Evolutionary conservation across 2,888 invertebrate genomes (phyloP).

Genomic region (Zaprionus bogoriensis): DNA sequence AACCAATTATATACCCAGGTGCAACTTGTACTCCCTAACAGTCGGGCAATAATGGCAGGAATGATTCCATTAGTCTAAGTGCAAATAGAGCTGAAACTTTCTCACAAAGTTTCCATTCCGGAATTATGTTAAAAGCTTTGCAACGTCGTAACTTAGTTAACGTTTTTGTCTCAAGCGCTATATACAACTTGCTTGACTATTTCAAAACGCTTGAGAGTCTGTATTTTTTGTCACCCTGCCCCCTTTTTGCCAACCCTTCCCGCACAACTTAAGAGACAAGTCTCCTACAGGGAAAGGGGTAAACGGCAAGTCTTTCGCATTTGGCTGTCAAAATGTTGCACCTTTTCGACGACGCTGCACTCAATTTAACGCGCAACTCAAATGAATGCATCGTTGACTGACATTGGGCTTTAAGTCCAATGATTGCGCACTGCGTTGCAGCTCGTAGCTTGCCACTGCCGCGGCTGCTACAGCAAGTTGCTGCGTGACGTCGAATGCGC

Average conservation of each 20-base stretch:
- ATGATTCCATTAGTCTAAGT: constrained; percentile 26
- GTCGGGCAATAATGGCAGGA: neutral
- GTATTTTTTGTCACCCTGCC: neutral
- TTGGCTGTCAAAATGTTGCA: constrained; percentile 31
- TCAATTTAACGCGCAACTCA: constrained; percentile 62
- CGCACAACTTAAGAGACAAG: constrained; percentile 15
- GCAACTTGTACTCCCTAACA: too few relatives aligned
- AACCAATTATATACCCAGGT: too few relatives aligned
- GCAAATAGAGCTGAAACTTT: constrained; percentile 7
- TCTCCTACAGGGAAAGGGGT: neutral
- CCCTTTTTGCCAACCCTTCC: constrained; percentile 5
- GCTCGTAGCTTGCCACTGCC: constrained; percentile 13
- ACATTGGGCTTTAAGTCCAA: constrained; percentile 55
- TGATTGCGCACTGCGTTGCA: constrained; percentile 2
- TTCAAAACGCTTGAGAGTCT: constrained; percentile 6
- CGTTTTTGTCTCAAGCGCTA: constrained; percentile 4
- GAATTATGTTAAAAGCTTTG: constrained; percentile 23
- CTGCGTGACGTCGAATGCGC: constrained; percentile 8
- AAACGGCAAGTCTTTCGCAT: constrained; percentile 18
- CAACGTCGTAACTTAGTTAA: constrained; percentile 25
- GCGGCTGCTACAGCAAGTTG: constrained; percentile 26
- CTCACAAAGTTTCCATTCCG: constrained; percentile 26
- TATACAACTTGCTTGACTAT: constrained; percentile 26
- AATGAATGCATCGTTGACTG: constrained; percentile 53
- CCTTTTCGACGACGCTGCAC: constrained; percentile 45